Percentiles rank a stretch among this genome's conserved stretches.
Evolutionary conservation across 1,140 invertebrate genomes (phyloP).

Genomic region (Drosophila triauraria): DNA sequence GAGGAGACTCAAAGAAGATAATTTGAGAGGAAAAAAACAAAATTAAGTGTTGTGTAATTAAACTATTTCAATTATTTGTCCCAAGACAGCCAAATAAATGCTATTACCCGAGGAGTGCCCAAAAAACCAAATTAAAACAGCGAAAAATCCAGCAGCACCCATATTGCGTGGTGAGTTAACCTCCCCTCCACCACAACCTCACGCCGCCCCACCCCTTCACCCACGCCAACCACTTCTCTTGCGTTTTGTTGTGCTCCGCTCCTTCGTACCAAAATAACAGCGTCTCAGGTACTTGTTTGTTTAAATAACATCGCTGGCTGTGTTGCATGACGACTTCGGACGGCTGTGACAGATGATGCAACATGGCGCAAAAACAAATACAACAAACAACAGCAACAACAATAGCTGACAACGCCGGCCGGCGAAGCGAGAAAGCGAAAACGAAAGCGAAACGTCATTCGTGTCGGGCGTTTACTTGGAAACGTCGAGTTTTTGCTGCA

Average conservation of each 20-base stretch:
- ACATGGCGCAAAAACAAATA: conserved; percentile 22
- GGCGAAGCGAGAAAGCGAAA: conserved; percentile 31
- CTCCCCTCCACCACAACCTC: too few species aligned
- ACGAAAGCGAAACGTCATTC: conserved; percentile 38
- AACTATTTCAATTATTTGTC: conserved; percentile 3
- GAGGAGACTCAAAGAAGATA: background rate
- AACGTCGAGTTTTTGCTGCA: conserved; percentile 14
- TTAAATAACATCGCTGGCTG: background rate
- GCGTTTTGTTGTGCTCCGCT: conserved; percentile 31
- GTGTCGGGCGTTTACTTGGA: conserved; percentile 37
- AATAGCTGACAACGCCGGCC: conserved; percentile 17
- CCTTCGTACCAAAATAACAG: conserved; percentile 8
- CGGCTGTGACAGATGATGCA: conserved; percentile 13
- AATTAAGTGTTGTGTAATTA: conserved; percentile 8
- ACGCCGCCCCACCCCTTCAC: background rate
- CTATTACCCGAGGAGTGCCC: conserved; percentile 5
- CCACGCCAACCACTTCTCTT: background rate
- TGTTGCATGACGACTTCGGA: conserved; percentile 6
- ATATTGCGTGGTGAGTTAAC: conserved; percentile 29
- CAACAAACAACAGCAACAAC: background rate
- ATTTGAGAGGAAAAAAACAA: conserved; percentile 1
- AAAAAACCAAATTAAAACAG: conserved; percentile 4
- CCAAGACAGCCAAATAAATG: conserved; percentile 33
- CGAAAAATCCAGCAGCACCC: conserved; percentile 8
- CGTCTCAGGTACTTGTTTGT: background rate